Conservation (phyloP, 2,113 vertebrate genomes). For the Theristicus caerulescens region DNA sequence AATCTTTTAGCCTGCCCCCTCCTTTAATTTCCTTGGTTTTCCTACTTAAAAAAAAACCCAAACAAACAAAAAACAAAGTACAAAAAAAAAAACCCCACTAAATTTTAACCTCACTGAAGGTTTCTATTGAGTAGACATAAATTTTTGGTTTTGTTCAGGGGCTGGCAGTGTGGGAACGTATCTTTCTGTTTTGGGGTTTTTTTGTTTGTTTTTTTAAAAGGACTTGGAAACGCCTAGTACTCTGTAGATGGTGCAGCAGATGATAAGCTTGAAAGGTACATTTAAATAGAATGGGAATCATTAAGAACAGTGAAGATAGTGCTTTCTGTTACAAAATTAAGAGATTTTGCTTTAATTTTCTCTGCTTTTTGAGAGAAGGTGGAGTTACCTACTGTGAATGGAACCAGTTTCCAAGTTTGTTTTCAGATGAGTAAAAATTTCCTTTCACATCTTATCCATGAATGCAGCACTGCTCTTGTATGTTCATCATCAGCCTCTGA, state of each 20-base stretch:
- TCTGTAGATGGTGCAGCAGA: background rate
- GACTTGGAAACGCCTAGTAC: background rate
- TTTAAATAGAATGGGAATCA: background rate
- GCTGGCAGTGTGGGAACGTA: background rate
- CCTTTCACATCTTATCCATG: background rate
- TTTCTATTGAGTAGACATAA: background rate
- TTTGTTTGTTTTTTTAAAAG: background rate
- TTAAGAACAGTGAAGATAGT: background rate
- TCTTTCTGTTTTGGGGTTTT: background rate
- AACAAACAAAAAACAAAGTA: background rate
- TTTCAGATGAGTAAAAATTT: background rate
- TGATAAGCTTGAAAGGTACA: background rate
- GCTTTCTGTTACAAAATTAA: background rate
- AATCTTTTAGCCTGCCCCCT: background rate
- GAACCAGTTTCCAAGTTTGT: background rate
- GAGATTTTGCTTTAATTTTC: background rate
- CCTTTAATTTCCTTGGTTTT: background rate
- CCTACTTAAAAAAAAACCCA: background rate
- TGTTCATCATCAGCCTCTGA: background rate
- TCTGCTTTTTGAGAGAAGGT: background rate
- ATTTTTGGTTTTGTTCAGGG: background rate
- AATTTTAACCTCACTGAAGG: background rate
- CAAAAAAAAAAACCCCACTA: fast-evolving
- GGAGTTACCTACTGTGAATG: background rate
- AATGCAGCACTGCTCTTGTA: background rate